Evolutionary conservation across 2,113 vertebrate genomes (phyloP), one percentile per base, ranked within the genome.

Genomic region (Petaurus breviceps): DNA sequence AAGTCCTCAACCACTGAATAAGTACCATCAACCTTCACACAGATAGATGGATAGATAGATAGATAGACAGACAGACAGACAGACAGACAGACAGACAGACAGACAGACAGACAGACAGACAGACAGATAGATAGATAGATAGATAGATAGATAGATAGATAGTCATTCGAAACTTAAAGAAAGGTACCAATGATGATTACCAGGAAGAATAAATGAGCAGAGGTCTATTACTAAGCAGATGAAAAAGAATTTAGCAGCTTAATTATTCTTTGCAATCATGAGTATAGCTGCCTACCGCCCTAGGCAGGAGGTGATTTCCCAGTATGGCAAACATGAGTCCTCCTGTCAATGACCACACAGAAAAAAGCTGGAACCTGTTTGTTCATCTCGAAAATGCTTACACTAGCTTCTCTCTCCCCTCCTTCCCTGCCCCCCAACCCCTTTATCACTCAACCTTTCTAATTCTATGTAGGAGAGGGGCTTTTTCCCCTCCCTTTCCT

Each of bases 351-450:
- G 94, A 97, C 53, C 97, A 95, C 49, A n/a, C 54, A 97, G 95
- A 96, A 97, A 98, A 98, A 98, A 98, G 91, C 93, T 93, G 95
- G 61, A 90, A 92, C 98, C 94, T 98, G 97, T 97, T 98, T 98
- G 96, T 97, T 98, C 28, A 0, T 51, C 84, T 92, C 94, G 96
- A 99, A 98, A 98, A 97, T 94, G 98, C 98, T 98, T 97, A 98
- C 95, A 92, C 93, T 37, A 98, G 98, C 97, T 97, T 91, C 77
- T 97, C 97, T 96, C 94, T 94, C 11, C 91, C 94, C 96, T 68
- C 68, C 84, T 7, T 51, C 37, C 47, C 4, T 0, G 14, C 37
- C n/a, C 68, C n/a, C 16, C 31, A 43, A 16, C 25, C 47, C 90
- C 47, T 61, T 84, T 97, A 96, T 98, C 98, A 96, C 92, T 98